Base-by-base conservation (phyloP, 2,888 invertebrate species). In the Dermolepida albohirtum region DNA sequence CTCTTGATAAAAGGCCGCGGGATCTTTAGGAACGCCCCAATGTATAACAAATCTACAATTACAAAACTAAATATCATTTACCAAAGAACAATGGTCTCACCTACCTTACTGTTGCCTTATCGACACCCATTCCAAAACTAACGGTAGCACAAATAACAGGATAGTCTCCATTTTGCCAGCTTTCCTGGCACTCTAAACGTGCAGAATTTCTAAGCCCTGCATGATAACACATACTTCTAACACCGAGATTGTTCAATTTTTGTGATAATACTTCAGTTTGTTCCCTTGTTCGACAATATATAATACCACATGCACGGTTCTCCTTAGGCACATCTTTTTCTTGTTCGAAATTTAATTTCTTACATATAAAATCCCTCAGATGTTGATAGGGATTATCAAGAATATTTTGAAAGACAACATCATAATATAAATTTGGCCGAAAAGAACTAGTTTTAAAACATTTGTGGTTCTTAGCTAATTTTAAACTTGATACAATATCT, bases 81-180 rank as follows among this genome's bases (percentile, higher is more conserved):
- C 52, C 12, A 4, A 16, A 34, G 7, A 52, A 52, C 8, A 4
- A 17, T 17, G 6, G 62, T 12, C 47, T 44, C n/a, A 8, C 59
- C 66, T 75, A 91, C 91, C 93, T 87, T 11, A 99, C 99, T 66
- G 93, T 89, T 1, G 94, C 90, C 83, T 99, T 99, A 82, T 99
- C 98, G 1, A 99, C 96, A 52, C 99, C 99, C 99, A 99, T 99
- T 43, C 99, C 99, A 85, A 99, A 99, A 78, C 97, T 97, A 67
- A 98, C 92, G 0, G 99, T 99, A 4, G 99, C 98, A 72, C 94
- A 94, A 73, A 99, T 97, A 29, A 98, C 93, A 1, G 94, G 91
- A 75, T 91, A 90, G 73, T 90, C 90, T 0, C 98, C 98, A 40
- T 86, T 86, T 85, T 96, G 95, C 98, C 98, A 99, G 72, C 92